Evolutionary conservation across 2,797 vertebrate genomes (phyloP), one percentile per base, ranked within the genome.

Genomic region (Choloepus didactylus): DNA sequence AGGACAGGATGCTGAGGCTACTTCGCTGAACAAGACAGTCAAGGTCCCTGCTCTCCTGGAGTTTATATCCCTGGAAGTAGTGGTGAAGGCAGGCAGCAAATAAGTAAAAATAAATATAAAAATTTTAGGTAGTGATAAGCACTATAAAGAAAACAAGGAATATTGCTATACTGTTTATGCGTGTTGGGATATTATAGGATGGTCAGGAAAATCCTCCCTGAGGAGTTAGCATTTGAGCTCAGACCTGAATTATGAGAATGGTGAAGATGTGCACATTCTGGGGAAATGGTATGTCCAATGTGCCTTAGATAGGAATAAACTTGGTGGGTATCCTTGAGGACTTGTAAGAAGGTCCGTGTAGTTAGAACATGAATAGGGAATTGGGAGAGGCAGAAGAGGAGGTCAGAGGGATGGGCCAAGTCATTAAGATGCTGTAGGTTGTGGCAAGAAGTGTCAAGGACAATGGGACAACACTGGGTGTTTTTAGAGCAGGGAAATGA

Each of bases 51-150:
- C 7, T 81, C 29, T n/a, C 21, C 51, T 49, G 9, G 56, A 67
- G 44, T 54, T 89, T 77, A 29, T 62, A 25, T 75, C 69, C 82
- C 73, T 82, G 81, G 89, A 69, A 64, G 59, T 25, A 12, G 29
- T 29, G n/a, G 23, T 59, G 31, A 23, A 83, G 49, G 87, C 41
- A 10, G 29, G 35, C 18, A 19, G 29, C 72, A 59, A 90, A 87
- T 25, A 88, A 83, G 38, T 11, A 76, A 70, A 94, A 79, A 11
- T 60, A 79, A 83, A 67, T n/a, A 44, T 56, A 81, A 56, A 87
- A 49, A 73, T 1, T 72, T 14, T 75, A 93, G 80, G 15, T 27
- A 72, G 6, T 59, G 35, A 14, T 69, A 79, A 15, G 10, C 41
- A 27, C 23, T 27, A 18, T 62, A 21, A 84, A 87, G 64, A 79